These are phyloP conservation scores for Bagarius yarrelli DNA, from an alignment of 2,113 vertebrate species.

Conservation along the genomic window DNA sequence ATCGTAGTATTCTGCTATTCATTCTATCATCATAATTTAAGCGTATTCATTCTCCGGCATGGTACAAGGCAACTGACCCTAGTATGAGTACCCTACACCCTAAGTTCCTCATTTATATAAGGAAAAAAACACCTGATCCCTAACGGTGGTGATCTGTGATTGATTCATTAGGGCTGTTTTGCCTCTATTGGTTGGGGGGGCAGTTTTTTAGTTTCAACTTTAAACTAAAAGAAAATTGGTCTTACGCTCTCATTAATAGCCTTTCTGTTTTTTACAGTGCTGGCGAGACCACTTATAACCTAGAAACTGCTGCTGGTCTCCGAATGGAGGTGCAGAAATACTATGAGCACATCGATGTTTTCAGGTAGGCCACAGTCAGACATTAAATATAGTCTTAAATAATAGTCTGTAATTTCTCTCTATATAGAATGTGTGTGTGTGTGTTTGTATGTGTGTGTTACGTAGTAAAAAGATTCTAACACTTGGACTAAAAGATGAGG, in stretches of 20 bases:
- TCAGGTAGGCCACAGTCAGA: conserved; percentile 76
- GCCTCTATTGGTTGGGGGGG: not conserved
- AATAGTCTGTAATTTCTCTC: not conserved
- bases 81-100: too few species aligned
- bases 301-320: conserved; percentile 83
- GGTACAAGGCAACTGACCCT: too few species aligned
- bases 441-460: conserved; percentile 26
- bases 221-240: not conserved
- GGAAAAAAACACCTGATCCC: not conserved
- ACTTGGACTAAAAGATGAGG: conserved; percentile 83
- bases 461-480: conserved; percentile 93
- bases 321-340: conserved; percentile 92
- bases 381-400: not conserved
- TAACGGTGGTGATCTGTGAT: not conserved
- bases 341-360: conserved; percentile 90
- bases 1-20: too few species aligned
- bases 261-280: conserved; percentile 69
- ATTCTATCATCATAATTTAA: too few species aligned
- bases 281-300: conserved; percentile 87
- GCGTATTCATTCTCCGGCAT: too few species aligned
- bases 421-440: not conserved
- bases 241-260: not conserved
- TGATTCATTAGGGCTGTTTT: not conserved
- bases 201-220: not conserved
- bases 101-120: not conserved